Percentiles rank a stretch among this genome's conserved stretches.
Conservation (phyloP, 2,113 vertebrate species). For the Equus quagga region DNA sequence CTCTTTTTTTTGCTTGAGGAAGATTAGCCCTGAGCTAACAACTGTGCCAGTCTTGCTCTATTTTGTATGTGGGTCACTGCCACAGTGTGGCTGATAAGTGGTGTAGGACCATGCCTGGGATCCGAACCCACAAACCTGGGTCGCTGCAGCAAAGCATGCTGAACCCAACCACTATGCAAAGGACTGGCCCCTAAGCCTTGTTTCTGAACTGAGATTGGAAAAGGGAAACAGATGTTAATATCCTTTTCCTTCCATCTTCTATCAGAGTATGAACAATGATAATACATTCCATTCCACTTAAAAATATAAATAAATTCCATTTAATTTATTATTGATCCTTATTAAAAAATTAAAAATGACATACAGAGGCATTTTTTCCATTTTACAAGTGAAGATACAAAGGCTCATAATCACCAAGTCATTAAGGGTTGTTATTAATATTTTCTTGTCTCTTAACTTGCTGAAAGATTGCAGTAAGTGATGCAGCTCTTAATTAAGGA, state of each 20-base stretch:
- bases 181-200: background rate
- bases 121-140: too few species aligned
- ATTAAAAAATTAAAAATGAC: background rate
- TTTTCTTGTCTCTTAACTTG: background rate
- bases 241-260: background rate
- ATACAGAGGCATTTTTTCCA: background rate
- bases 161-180: too few species aligned
- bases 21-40: too few species aligned
- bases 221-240: background rate
- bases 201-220: slow-evolving; percentile 6
- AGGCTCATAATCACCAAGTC: background rate
- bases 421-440: background rate
- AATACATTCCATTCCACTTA: background rate
- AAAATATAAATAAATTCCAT: background rate
- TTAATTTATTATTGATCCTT: background rate
- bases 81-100: too few species aligned
- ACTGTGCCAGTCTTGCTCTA: too few species aligned
- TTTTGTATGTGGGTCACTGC: too few species aligned
- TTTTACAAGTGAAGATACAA: background rate
- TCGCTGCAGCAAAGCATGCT: too few species aligned
- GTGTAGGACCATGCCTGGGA: too few species aligned
- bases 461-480: background rate
- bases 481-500: background rate
- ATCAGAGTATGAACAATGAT: background rate
- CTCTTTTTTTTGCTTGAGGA: too few species aligned